These are phyloP conservation scores for Orbicella faveolata DNA, from an alignment of 64 coral and sea anemone genomes.

Conservation along the genomic window DNA sequence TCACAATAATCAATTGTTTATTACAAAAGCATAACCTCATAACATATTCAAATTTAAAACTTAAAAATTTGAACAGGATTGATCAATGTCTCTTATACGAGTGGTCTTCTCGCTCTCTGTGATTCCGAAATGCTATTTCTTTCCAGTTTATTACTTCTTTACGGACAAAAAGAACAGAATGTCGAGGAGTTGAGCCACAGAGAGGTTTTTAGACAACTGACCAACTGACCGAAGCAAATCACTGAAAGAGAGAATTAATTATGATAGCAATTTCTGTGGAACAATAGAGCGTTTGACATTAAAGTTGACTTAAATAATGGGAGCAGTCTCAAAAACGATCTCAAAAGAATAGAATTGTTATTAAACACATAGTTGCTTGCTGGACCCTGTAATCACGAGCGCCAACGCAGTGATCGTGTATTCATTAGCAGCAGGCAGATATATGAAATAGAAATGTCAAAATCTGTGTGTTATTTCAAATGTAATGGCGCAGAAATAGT, in stretches of 20 bases:
- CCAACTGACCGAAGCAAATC: background rate
- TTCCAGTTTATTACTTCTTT: background rate
- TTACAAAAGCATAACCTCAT: too few relatives aligned
- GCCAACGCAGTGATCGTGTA: background rate
- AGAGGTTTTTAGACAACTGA: background rate
- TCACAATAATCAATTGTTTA: too few relatives aligned
- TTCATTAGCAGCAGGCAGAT: background rate
- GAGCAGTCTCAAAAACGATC: background rate
- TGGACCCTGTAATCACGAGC: background rate
- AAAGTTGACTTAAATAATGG: background rate
- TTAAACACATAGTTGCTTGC: conserved; percentile 1
- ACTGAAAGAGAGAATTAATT: background rate
- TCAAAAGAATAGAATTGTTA: conserved; percentile 13
- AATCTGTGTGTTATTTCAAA: background rate
- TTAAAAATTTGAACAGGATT: too few relatives aligned
- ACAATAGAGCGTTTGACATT: conserved; percentile 25
- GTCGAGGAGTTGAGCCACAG: background rate
- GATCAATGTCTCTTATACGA: background rate
- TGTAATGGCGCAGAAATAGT: background rate
- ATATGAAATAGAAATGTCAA: background rate
- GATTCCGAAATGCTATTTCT: background rate
- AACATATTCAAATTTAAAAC: too few relatives aligned
- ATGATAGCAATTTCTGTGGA: background rate
- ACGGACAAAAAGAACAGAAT: background rate
- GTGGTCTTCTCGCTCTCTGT: background rate